Conservation (phyloP, 64 coral and sea anemone genomes). For the Catalaphyllia jardinei region DNA sequence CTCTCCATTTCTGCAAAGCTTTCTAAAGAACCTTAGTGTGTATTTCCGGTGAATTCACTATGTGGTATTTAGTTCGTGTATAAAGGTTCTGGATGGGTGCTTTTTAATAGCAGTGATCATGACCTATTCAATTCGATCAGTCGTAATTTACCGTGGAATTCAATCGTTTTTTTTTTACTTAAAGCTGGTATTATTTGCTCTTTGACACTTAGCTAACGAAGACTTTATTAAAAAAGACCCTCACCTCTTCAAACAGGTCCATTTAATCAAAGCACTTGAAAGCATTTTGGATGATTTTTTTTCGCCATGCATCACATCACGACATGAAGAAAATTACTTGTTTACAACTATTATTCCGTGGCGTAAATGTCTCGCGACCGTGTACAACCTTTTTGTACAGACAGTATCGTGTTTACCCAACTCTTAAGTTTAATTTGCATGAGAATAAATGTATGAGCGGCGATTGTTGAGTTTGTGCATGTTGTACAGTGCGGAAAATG, state of each 20-base stretch:
- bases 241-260: neutral
- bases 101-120: neutral
- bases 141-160: slow-evolving; percentile 32
- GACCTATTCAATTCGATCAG: slow-evolving; percentile 10
- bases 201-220: slow-evolving; percentile 27
- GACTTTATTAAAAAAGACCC: neutral
- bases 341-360: neutral
- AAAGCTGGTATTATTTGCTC: slow-evolving; percentile 30
- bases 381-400: slow-evolving; percentile 28
- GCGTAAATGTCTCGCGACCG: slow-evolving; percentile 17
- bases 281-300: neutral
- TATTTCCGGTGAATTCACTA: slow-evolving; percentile 32
- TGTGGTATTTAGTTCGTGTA: neutral
- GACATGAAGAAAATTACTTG: neutral
- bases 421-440: slow-evolving; percentile 50
- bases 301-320: neutral
- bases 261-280: slow-evolving; percentile 15
- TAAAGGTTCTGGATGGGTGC: neutral
- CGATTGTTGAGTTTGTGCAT: slow-evolving; percentile 10
- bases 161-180: slow-evolving; percentile 19
- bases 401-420: slow-evolving; percentile 36
- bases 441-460: slow-evolving; percentile 37
- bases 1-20: neutral
- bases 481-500: neutral
- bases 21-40: neutral